Conservation (phyloP, 2,113 vertebrate genomes). For the Siniperca chuatsi region DNA sequence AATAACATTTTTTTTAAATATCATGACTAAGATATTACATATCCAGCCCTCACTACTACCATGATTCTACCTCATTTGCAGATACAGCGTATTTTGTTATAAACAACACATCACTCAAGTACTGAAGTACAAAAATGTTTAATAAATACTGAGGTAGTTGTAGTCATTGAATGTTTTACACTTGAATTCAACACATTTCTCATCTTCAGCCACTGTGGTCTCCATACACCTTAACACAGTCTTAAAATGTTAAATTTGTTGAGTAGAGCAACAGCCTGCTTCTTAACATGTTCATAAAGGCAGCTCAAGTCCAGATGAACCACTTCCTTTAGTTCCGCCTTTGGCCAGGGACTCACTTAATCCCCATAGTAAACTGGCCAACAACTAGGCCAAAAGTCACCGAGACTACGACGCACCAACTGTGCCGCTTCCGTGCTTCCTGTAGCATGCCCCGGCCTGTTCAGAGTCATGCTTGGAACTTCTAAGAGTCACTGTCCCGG, state of each 20-base stretch:
- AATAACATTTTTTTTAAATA: no score
- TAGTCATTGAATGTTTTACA: conserved; percentile 49
- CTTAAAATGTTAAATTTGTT: conserved; percentile 7
- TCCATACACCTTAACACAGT: not conserved
- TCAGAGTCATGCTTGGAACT: not conserved
- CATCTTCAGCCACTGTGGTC: not conserved
- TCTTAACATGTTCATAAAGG: conserved; percentile 5
- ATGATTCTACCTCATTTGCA: no score
- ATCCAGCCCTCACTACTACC: no score
- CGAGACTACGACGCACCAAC: not conserved
- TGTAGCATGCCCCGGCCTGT: conserved; percentile 5
- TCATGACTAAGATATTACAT: not conserved
- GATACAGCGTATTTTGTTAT: not conserved
- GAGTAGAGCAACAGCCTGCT: not conserved
- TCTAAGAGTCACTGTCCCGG: not conserved
- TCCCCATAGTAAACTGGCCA: not conserved
- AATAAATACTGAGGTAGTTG: conserved; percentile 82
- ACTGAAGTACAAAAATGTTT: conserved; percentile 59
- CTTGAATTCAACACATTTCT: not conserved
- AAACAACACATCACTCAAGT: conserved; percentile 22
- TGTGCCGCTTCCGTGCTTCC: conserved; percentile 24
- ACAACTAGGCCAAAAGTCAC: conserved; percentile 41
- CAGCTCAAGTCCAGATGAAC: not conserved
- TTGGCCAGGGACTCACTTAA: conserved; percentile 1
- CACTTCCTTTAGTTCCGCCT: not conserved